Evolutionary conservation across 2,888 invertebrate species (phyloP).

Genomic region (Falcaria lacertinaria): DNA sequence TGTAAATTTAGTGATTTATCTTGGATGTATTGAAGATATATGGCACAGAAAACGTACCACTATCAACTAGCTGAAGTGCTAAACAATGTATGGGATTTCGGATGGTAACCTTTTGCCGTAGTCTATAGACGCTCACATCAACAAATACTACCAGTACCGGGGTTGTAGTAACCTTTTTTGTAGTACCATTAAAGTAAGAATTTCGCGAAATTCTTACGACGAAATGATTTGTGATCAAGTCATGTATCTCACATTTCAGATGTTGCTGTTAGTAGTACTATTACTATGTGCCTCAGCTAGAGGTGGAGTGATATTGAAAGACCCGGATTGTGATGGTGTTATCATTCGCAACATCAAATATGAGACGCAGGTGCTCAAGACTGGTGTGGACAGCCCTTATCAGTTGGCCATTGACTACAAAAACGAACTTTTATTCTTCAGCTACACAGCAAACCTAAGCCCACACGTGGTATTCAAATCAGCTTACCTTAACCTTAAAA

Average conservation of each 20-base stretch:
- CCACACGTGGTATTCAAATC: conserved; percentile 27
- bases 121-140: too few species aligned
- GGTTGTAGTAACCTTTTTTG: too few species aligned
- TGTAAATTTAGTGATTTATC: too few species aligned
- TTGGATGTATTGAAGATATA: too few species aligned
- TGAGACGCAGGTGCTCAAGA: conserved; percentile 33
- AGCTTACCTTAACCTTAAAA: conserved; percentile 47
- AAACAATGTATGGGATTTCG: too few species aligned
- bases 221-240: too few species aligned
- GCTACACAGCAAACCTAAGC: conserved; percentile 29
- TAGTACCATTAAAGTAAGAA: too few species aligned
- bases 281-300: conserved; percentile 14
- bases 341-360: conserved; percentile 12
- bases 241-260: conserved; percentile 36
- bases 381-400: conserved; percentile 39
- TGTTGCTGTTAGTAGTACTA: conserved; percentile 20
- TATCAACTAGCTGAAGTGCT: too few species aligned
- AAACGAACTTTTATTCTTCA: conserved; percentile 55
- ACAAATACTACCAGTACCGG: too few species aligned
- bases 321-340: conserved; percentile 13
- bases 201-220: too few species aligned
- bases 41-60: too few species aligned
- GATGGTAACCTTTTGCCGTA: too few species aligned
- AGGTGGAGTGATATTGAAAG: conserved; percentile 11
- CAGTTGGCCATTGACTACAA: conserved; percentile 54